Base-by-base conservation (phyloP, 2,797 vertebrate genomes). In the Erithacus rubecula region DNA sequence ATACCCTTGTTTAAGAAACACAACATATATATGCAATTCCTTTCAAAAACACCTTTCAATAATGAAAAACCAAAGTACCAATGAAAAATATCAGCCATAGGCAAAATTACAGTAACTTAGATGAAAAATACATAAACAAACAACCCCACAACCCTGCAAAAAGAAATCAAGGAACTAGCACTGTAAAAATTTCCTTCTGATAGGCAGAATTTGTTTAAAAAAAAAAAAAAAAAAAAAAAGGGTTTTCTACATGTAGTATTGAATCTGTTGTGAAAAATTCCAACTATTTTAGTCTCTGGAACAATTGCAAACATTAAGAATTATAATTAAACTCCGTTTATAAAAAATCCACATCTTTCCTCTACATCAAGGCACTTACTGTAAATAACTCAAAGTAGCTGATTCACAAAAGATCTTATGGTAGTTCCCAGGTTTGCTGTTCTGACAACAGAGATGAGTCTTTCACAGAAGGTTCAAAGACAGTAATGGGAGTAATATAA, bases 401-500 rank as follows among this genome's bases (percentile, higher is more conserved):
- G 26, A 83, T 81, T 71, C 58, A 89, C 22, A 68, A 53, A 68
- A 65, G 6, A 14, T 63, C 21, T 83, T 87, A 71, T 24, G 23
- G 47, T 34, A 72, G 78, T 65, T 85, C 64, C 53, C 84, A 83
- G 27, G 26, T 81, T 92, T 87, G 53, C 36, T 87, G 23, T 75
- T 91, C 58, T 85, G 41, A 63, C 56, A 81, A 44, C n/a, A 74
- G 2, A 79, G 51, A 76, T 21, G 30, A 69, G 29, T 37, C 44
- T 91, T 80, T 52, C 46, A 87, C 22, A n/a, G 72, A 89, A 80
- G 68, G 27, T 60, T 93, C 56, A 70, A 89, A 96, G 63, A 72
- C 29, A 72, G 60, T 60, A 81, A 79, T 43, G 75, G 70, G 87
- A 91, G 59, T 67, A 92, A 91, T 85, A 94, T 41, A 95, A 95